These are phyloP conservation scores for Rhopalosiphum padi DNA, from an alignment of 1,140 invertebrate genomes.

Conservation along the genomic window DNA sequence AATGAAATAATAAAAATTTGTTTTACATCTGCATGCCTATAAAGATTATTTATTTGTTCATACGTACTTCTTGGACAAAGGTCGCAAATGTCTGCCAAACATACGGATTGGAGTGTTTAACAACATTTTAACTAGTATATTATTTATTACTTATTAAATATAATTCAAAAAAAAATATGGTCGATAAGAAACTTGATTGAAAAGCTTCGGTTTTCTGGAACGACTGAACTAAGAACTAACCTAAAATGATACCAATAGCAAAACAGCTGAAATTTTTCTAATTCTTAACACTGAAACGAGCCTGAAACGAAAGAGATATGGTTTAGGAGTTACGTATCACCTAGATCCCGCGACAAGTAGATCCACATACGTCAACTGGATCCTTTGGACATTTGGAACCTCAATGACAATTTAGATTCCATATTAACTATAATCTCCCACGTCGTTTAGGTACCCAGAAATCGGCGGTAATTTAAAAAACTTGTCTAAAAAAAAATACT, in stretches of 20 bases:
- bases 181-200: background rate
- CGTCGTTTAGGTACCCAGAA: no score
- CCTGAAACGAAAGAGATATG: background rate
- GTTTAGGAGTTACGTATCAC: no score
- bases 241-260: conserved; percentile 1
- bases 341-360: no score
- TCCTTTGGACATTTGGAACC: no score
- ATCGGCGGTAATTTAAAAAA: no score
- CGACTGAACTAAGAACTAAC: background rate
- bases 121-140: conserved; percentile 34
- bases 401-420: no score
- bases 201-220: background rate
- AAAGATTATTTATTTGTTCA: background rate
- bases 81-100: conserved; percentile 13
- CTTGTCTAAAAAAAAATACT: no score
- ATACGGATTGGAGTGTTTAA: conserved; percentile 5
- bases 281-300: no score
- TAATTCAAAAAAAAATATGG: background rate
- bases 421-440: no score
- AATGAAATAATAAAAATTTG: background rate
- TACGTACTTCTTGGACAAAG: conserved; percentile 27
- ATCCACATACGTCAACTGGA: no score
- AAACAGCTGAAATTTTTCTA: background rate
- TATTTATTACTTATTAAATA: background rate
- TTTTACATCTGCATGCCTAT: background rate